Percentiles rank a stretch among this genome's conserved stretches.
These are phyloP conservation scores for Myzus persicae DNA, from an alignment of 1,140 invertebrate species.

Conservation along the genomic window DNA sequence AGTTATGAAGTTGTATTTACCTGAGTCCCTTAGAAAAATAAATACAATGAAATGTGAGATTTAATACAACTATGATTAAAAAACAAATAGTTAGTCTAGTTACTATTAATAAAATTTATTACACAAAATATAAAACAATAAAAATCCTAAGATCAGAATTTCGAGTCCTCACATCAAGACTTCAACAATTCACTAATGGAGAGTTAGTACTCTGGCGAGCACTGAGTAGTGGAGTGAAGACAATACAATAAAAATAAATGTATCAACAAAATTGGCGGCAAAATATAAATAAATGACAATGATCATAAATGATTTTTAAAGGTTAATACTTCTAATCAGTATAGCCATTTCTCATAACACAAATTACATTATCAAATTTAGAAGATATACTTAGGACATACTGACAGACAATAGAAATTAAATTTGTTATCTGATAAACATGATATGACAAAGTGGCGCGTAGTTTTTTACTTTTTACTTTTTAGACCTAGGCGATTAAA, in stretches of 20 bases:
- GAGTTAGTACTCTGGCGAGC: too few species aligned
- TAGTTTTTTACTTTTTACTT: too few species aligned
- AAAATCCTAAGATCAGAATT: neutral
- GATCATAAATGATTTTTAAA: neutral
- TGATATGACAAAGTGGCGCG: too few species aligned
- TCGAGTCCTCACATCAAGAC: neutral
- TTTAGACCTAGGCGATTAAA: too few species aligned
- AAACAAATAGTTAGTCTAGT: neutral
- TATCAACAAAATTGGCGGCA: slow-evolving; percentile 47
- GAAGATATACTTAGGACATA: neutral
- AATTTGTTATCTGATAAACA: neutral
- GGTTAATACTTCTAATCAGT: neutral
- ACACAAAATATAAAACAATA: neutral
- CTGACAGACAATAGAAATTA: neutral
- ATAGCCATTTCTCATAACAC: neutral
- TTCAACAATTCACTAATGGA: too few species aligned
- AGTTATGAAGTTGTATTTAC: neutral
- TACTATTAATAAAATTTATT: neutral
- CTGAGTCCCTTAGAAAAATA: neutral
- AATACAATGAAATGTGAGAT: neutral
- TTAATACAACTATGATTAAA: neutral
- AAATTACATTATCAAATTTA: neutral
- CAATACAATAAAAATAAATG: neutral
- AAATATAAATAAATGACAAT: neutral
- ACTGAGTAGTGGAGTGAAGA: neutral